Evolutionary conservation across 2,797 vertebrate genomes (phyloP).

Genomic region (Lateolabrax maculatus): DNA sequence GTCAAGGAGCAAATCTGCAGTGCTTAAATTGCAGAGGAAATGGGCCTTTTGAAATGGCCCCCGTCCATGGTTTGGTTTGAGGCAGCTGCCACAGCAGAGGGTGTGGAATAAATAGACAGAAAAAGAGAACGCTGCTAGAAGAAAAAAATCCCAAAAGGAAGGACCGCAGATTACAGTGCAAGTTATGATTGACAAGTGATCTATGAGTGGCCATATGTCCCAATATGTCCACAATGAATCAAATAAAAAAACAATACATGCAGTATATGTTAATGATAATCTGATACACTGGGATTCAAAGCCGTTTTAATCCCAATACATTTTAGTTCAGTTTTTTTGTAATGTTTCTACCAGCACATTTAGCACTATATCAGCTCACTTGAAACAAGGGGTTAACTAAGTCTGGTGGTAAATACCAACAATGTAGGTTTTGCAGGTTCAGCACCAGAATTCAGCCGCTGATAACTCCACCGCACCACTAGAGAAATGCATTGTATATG

Average conservation of each 20-base stretch:
- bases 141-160: constrained; percentile 5
- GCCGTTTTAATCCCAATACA: neutral
- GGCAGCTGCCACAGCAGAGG: constrained; percentile 7
- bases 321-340: neutral
- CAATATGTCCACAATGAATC: neutral
- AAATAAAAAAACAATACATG: neutral
- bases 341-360: neutral
- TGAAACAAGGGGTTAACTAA: neutral
- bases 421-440: neutral
- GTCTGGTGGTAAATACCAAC: neutral
- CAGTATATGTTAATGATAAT: neutral
- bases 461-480: neutral
- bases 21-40: constrained; percentile 18
- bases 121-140: neutral
- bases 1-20: constrained; percentile 42
- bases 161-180: neutral
- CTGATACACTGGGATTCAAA: neutral
- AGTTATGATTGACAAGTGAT: constrained; percentile 11
- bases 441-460: neutral
- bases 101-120: constrained; percentile 7
- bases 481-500: neutral
- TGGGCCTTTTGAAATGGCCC: neutral
- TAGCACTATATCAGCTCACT: neutral
- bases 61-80: constrained; percentile 6
- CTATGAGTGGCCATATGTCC: neutral